Percentiles rank a stretch among this genome's conserved stretches.
Evolutionary conservation across 2,888 invertebrate species (phyloP).

Genomic region (Nemurella pictetii): DNA sequence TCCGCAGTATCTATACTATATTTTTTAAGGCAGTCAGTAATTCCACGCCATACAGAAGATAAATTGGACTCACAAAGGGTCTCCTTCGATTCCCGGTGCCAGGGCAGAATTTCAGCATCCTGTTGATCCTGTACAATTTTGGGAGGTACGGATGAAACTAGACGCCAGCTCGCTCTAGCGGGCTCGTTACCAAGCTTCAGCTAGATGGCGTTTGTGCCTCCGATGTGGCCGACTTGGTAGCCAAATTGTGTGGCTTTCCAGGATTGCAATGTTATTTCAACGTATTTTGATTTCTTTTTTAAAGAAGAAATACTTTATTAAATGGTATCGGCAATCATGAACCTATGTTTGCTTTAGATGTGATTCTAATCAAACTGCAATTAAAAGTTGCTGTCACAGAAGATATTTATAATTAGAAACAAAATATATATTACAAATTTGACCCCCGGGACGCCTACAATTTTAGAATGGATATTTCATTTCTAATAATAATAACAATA

Average conservation of each 20-base stretch:
- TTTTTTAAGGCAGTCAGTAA: too few species aligned
- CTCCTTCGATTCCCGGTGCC: constrained; percentile 60
- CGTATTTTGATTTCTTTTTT: background rate
- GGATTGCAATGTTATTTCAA: background rate
- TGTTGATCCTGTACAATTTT: background rate
- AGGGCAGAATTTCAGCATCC: constrained; percentile 65
- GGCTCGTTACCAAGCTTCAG: background rate
- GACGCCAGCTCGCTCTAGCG: background rate
- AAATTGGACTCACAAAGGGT: constrained; percentile 56
- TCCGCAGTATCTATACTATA: too few species aligned
- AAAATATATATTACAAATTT: too few species aligned
- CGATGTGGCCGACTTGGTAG: background rate
- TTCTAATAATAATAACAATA: too few species aligned
- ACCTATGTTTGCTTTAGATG: too few species aligned
- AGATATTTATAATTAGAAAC: too few species aligned
- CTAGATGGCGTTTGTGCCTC: background rate
- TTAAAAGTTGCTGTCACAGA: background rate
- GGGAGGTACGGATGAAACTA: background rate
- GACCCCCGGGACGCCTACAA: too few species aligned
- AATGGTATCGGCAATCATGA: background rate
- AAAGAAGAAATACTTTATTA: background rate
- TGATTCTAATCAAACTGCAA: background rate
- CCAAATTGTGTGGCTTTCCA: background rate
- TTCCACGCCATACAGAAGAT: too few species aligned
- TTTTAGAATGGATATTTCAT: too few species aligned